Evolutionary conservation across 2,113 vertebrate genomes (phyloP).

Genomic region (Equus quagga): DNA sequence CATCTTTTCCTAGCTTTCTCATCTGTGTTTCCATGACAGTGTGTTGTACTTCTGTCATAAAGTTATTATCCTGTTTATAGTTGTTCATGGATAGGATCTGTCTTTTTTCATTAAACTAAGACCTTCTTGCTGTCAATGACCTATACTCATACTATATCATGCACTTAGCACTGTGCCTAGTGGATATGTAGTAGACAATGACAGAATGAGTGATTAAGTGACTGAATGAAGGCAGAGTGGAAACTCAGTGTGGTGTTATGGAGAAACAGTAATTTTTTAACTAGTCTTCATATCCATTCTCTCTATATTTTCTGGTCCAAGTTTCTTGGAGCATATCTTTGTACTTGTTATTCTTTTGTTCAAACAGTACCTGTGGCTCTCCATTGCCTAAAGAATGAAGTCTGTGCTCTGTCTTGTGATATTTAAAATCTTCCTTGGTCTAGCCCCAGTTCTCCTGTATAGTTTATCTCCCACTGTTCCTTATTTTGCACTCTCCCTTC

Average conservation of each 20-base stretch:
- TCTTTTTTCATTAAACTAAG: background rate
- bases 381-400: background rate
- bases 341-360: slow-evolving; percentile 16
- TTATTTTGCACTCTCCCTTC: background rate
- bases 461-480: background rate
- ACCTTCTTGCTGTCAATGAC: background rate
- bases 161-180: background rate
- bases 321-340: background rate
- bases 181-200: background rate
- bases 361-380: background rate
- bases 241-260: background rate
- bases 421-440: background rate
- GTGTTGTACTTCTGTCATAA: background rate
- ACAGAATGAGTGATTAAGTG: background rate
- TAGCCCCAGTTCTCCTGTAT: background rate
- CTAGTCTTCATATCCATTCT: background rate
- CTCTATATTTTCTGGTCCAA: background rate
- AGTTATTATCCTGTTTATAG: background rate
- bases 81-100: background rate
- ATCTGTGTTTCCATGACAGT: background rate
- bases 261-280: background rate
- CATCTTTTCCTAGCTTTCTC: background rate
- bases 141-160: background rate
- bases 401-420: background rate
- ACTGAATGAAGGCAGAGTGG: background rate